Evolutionary conservation across 2,888 invertebrate genomes (phyloP).

Genomic region (Ophion ventricosus): DNA sequence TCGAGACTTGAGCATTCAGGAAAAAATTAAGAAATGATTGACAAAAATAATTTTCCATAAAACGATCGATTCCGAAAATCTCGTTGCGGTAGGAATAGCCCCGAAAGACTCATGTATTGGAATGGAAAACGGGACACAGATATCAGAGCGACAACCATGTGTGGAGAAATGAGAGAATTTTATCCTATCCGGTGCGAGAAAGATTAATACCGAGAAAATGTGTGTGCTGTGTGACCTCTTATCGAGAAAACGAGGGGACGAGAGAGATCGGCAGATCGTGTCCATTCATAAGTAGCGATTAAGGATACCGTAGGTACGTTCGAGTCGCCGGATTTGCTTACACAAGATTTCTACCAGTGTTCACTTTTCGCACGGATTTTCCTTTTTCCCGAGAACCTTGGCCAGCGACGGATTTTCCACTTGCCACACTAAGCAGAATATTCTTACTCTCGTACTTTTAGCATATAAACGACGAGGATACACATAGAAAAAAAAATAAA

Average conservation of each 20-base stretch:
- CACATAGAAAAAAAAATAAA: no score
- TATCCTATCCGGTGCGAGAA: conserved; percentile 1
- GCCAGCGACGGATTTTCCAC: conserved; percentile 39
- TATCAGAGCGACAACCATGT: background rate
- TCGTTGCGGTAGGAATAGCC: no score
- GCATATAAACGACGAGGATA: background rate
- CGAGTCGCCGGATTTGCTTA: conserved; percentile 61
- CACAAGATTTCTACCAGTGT: conserved; percentile 67
- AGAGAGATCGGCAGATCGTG: conserved; percentile 73
- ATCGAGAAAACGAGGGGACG: conserved; percentile 28
- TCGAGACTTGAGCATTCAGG: no score
- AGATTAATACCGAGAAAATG: conserved; percentile 23
- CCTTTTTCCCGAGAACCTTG: conserved; percentile 33
- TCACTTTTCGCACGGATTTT: conserved; percentile 43
- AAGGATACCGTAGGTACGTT: conserved; percentile 70
- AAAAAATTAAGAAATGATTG: no score
- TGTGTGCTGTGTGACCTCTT: conserved; percentile 20
- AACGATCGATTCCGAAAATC: no score
- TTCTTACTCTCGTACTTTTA: conserved; percentile 10
- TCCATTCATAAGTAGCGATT: conserved; percentile 80
- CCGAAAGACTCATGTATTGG: no score
- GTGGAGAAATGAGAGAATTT: conserved; percentile 22
- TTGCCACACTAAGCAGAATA: conserved; percentile 28
- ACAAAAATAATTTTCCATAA: no score
- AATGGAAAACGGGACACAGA: background rate